Conservation (phyloP, 2,113 vertebrate genomes). For the Nesospiza acunhae region DNA sequence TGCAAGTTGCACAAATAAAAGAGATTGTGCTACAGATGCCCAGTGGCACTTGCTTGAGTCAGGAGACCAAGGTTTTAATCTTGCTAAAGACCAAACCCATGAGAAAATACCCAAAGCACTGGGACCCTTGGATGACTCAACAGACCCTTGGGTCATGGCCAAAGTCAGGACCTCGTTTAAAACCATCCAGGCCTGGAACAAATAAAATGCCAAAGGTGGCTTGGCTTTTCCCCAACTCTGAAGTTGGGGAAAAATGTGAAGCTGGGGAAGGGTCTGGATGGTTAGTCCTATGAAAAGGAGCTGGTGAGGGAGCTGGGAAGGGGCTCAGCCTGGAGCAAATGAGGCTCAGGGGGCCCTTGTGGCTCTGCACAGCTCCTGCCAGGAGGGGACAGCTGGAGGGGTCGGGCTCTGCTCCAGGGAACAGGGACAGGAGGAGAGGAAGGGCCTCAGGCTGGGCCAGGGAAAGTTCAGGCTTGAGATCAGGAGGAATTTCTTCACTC, state of each 20-base stretch:
- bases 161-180: rapidly evolving
- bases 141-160: background rate
- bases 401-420: background rate
- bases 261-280: background rate
- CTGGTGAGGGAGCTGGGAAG: background rate
- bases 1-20: background rate
- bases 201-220: background rate
- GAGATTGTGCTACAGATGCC: background rate
- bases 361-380: background rate
- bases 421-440: background rate
- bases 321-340: background rate
- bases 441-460: rapidly evolving
- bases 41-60: background rate
- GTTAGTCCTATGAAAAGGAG: background rate
- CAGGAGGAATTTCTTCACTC: background rate
- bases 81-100: background rate
- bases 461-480: background rate
- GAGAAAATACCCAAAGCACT: background rate
- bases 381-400: background rate
- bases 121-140: background rate
- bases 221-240: background rate
- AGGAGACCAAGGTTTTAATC: background rate
- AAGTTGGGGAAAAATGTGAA: background rate
- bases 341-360: background rate
- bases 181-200: background rate